Evolutionary conservation across 2,888 invertebrate genomes (phyloP).

Genomic region (Octonoba sinensis): DNA sequence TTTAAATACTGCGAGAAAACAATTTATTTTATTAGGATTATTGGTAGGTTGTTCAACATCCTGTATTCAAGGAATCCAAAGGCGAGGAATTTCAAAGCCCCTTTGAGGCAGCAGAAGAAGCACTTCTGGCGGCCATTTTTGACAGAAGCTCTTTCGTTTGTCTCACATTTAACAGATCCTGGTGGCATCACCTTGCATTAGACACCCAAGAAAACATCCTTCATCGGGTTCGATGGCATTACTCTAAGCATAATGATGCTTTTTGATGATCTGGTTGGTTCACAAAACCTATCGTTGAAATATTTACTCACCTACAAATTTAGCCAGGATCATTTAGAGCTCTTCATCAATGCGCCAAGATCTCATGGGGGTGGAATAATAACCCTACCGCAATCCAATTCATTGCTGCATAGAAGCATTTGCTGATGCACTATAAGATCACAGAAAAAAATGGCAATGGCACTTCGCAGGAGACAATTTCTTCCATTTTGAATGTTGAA

Average conservation of each 20-base stretch:
- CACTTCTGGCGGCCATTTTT: too few relatives aligned
- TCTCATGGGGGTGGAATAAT: background rate
- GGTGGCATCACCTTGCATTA: background rate
- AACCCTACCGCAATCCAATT: background rate
- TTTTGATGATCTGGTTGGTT: background rate
- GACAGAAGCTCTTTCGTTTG: too few relatives aligned
- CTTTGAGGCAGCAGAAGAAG: too few relatives aligned
- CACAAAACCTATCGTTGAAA: background rate
- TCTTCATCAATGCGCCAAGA: background rate
- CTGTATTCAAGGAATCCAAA: constrained; percentile 6
- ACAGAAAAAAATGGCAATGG: background rate
- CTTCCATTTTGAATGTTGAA: background rate
- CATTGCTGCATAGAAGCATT: background rate
- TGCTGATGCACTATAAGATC: background rate
- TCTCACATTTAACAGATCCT: too few relatives aligned
- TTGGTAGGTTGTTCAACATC: constrained; percentile 13
- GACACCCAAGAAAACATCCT: background rate
- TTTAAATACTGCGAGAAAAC: constrained; percentile 17
- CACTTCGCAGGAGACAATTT: background rate
- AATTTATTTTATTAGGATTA: too few relatives aligned
- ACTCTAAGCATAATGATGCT: background rate
- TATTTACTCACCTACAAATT: background rate
- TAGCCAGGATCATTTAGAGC: background rate
- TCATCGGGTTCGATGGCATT: background rate
- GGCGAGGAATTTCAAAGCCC: constrained; percentile 15